Evolutionary conservation across 2,113 vertebrate genomes (phyloP), one percentile per base, ranked within the genome.

Genomic region (Melospiza georgiana): DNA sequence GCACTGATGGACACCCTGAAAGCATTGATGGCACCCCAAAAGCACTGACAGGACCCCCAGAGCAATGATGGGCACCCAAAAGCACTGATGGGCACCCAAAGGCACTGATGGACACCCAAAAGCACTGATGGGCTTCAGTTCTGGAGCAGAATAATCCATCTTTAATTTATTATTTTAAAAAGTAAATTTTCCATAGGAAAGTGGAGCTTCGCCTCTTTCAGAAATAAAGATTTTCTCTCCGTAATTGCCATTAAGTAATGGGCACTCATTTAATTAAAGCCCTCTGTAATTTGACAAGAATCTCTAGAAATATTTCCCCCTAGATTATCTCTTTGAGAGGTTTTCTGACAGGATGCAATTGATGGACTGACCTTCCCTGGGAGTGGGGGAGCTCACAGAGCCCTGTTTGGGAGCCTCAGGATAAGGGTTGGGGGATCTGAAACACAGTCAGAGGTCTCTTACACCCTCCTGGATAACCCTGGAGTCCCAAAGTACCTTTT

Each of bases 361-460:
- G 74, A 63, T 68, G 54, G 46, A 24, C 3, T 2, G 12, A 63
- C 62, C 87, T 52, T 65, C 49, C 3, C 3, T 2, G 2, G 25
- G 55, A 35, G 18, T 1, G 1, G 28, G n/a, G n/a, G 4, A 43
- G 77, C 4, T 10, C 23, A 3, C 20, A 16, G 22, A 37, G 52
- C 24, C 28, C 20, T 8, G 6, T 6, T 12, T 2, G 2, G 31
- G 12, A 68, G 28, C 20, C 35, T 8, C 7, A 8, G 68, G 35
- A 11, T 0, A 2, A 28, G 30, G 68, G 52, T 2, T 77, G 7
- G 44, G 57, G 10, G 31, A 27, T 17, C 7, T 23, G 48, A 48
- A 19, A 13, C 7, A 17, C 1, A 2, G 7, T 0, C 75, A 6
- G 3, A 1, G n/a, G 49, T 52, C 28, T 43, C 2, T 6, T 3